Base-by-base conservation (phyloP, 1,140 invertebrate genomes). In the Cherax destructor region DNA sequence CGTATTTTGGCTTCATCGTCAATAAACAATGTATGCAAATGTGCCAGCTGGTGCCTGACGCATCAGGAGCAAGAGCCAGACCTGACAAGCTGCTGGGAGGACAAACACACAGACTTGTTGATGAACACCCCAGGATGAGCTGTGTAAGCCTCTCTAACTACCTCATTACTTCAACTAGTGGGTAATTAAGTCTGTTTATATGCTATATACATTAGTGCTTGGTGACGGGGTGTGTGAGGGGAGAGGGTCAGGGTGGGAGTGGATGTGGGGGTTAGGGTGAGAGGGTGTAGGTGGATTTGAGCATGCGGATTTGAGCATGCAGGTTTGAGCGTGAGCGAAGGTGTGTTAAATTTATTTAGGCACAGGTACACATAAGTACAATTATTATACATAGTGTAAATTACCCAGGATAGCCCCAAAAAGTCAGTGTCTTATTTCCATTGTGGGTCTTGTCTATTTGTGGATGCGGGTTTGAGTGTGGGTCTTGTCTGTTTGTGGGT, bases 81-180 rank as follows among this genome's bases (percentile, higher is more conserved):
- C 3, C 24, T 10, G 3, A 52, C 18, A 59, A 65, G 61, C 61
- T 65, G 4, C 16, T 65, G 0, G 18, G 11, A 59, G n/a, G 6
- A 59, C 10, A 65, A 10, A 24, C 47, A 59, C 24, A 50, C 13
- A 24, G n/a, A 83, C 81, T 47, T 30, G 30, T 30, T 69, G 81
- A 83, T 69, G 47, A 69, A 61, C 21, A n/a, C 9, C 59, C n/a
- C 24, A 49, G 21, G 61, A 80, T 83, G 24, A 83, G 11, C 13
- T 24, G 30, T 69, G 47, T 69, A 69, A 83, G 18, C 56, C 10
- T 50, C 13, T 59, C 81, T 18, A 69, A 65, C 81, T 47, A n/a
- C 81, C 81, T 83, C 81, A 83, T 83, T 24, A 69, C 30, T 59
- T 69, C 41, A 59, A 47, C 59, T 59, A 47, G 11, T 69, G 24